Evolutionary conservation across 2,888 invertebrate species (phyloP).

Genomic region (Acronicta aceris): DNA sequence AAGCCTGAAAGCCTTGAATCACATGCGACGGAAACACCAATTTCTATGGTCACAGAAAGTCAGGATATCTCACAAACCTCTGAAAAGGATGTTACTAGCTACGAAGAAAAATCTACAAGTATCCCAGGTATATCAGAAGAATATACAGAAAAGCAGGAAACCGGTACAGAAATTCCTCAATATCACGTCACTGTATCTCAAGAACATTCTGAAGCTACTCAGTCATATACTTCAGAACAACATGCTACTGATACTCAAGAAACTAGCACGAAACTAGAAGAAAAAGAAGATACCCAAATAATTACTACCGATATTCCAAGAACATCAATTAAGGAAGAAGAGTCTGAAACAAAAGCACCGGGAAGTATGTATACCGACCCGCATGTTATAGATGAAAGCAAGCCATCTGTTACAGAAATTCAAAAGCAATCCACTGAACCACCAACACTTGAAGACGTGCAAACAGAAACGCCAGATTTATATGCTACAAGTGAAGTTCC

Average conservation of each 20-base stretch:
- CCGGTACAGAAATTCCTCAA: slow-evolving; percentile 21
- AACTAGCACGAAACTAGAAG: slow-evolving; percentile 26
- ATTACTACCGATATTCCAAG: slow-evolving; percentile 22
- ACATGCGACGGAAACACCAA: slow-evolving; percentile 29
- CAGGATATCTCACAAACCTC: slow-evolving; percentile 14
- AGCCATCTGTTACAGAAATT: slow-evolving; percentile 20
- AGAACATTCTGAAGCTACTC: slow-evolving; percentile 15
- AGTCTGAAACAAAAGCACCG: slow-evolving; percentile 15
- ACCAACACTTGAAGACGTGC: slow-evolving; percentile 22
- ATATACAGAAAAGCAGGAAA: slow-evolving; percentile 24
- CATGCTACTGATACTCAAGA: slow-evolving; percentile 22
- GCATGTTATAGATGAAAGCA: slow-evolving; percentile 4
- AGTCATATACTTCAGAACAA: slow-evolving; percentile 9
- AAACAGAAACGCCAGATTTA: slow-evolving; percentile 29
- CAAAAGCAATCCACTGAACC: slow-evolving; percentile 37
- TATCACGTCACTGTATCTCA: slow-evolving; percentile 13
- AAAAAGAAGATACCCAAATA: slow-evolving; percentile 20
- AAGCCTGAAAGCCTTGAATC: slow-evolving; percentile 16
- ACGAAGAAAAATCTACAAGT: slow-evolving; percentile 33
- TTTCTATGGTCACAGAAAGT: slow-evolving; percentile 22
- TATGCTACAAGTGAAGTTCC: slow-evolving; percentile 40
- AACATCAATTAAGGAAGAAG: slow-evolving; percentile 23
- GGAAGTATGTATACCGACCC: slow-evolving; percentile 16
- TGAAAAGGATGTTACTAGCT: slow-evolving; percentile 17
- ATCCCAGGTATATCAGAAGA: slow-evolving; percentile 23